Percentiles rank a stretch among this genome's conserved stretches.
Conservation (phyloP, 2,797 vertebrate species). For the Leptodactylus fallax region DNA sequence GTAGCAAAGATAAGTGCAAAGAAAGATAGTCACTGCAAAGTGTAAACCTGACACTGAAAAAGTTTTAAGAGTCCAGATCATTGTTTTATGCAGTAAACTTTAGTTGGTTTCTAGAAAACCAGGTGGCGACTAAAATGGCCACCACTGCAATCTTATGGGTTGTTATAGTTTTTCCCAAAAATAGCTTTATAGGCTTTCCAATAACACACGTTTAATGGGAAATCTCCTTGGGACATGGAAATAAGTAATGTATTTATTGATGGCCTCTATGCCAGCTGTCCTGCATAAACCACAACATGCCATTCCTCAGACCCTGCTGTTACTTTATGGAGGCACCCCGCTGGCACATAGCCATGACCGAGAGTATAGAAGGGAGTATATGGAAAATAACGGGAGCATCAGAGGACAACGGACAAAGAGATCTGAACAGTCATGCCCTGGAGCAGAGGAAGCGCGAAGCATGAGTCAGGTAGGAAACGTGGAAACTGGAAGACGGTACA, state of each 20-base stretch:
- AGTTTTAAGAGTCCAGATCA: too few species aligned
- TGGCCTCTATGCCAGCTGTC: not conserved
- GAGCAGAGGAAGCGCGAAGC: not conserved
- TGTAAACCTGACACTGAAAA: too few species aligned
- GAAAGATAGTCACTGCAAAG: not conserved
- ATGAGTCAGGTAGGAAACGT: conserved; percentile 7
- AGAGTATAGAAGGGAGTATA: not conserved
- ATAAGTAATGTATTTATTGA: too few species aligned
- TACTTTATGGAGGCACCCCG: not conserved
- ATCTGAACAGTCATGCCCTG: not conserved
- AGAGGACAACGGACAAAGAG: not conserved
- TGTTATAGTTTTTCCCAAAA: too few species aligned
- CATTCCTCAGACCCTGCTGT: not conserved
- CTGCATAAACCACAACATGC: not conserved
- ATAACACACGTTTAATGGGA: not conserved
- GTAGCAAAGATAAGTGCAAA: not conserved
- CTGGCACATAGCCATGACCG: not conserved
- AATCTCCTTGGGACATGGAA: not conserved
- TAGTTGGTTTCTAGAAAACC: too few species aligned
- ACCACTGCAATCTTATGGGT: too few species aligned
- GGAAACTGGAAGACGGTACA: not conserved
- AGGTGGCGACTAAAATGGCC: not conserved
- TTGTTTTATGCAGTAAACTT: too few species aligned
- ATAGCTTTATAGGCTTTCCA: not conserved
- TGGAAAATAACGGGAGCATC: not conserved